Percentiles rank a stretch among this genome's conserved stretches.
Conservation (phyloP, 2,888 invertebrate genomes). For the Ariolimax columbianus region DNA sequence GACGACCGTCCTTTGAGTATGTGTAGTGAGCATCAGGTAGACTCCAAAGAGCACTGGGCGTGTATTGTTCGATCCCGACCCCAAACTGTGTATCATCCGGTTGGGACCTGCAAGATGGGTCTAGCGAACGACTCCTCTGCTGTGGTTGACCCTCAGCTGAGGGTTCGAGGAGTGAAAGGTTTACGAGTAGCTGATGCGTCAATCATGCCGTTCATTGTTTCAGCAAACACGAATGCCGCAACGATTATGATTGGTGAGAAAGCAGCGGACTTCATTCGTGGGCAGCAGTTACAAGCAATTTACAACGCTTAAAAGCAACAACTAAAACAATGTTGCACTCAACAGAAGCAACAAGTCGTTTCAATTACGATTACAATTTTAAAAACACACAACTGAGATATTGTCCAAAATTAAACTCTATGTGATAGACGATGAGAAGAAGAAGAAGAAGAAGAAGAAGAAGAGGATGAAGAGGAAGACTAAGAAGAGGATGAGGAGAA, state of each 20-base stretch:
- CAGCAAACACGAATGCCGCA: conserved; percentile 64
- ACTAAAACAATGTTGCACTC: no score
- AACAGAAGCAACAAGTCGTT: no score
- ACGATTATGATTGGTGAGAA: conserved; percentile 66
- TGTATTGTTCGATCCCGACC: conserved; percentile 55
- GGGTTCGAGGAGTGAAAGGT: conserved; percentile 59
- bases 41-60: conserved; percentile 57
- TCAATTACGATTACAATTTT: no score
- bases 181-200: conserved; percentile 66
- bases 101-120: conserved; percentile 87
- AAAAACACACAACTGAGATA: no score
- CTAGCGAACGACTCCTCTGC: conserved; percentile 76
- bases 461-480: background rate
- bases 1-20: conserved; percentile 14
- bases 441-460: background rate
- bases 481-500: background rate
- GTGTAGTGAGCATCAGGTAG: conserved; percentile 27
- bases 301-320: background rate
- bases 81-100: conserved; percentile 81
- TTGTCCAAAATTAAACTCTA: no score
- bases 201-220: conserved; percentile 61
- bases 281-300: background rate
- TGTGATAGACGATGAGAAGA: no score
- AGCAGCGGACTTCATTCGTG: conserved; percentile 59
- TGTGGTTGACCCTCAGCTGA: conserved; percentile 83